Evolutionary conservation across 2,888 invertebrate genomes (phyloP), one percentile per base, ranked within the genome.

Genomic region (Macrophya annulata): DNA sequence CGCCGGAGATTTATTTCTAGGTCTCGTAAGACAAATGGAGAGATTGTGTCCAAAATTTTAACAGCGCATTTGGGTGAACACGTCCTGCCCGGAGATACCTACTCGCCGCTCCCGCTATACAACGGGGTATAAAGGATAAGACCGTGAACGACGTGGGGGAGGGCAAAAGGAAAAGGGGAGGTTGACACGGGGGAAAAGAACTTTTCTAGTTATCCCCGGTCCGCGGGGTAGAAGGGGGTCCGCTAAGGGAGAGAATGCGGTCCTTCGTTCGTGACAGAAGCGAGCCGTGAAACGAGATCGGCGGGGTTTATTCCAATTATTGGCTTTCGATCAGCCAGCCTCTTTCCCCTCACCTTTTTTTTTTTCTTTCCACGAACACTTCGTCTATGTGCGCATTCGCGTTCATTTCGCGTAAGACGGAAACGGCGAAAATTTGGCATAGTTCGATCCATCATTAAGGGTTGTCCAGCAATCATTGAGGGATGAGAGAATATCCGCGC

Each of bases 31-130:
- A 96, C 96, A 96, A 96, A 96, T 96, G 96, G 96, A 95, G 94
- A 96, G 96, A 96, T 96, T 96, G 96, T 96, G 96, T 96, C 96
- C 95, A 96, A 96, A 96, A 96, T 96, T 96, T 96, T 96, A 96
- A 96, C 95, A 95, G 96, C 96, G 95, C 96, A 96, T 96, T 96
- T 95, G 95, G 92, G 91, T 91, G 93, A 92, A 91, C 92, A 91
- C 93, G 92, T 92, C 91, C 88, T 88, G 87, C 88, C 94, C 93
- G 91, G 89, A 90, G 90, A 92, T 94, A 94, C 55, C 55, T 55
- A 55, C 94, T 93, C 94, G 94, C 94, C 94, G 93, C 93, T 68
- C 68, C 86, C 87, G 87, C 87, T 87, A 71, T 83, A 88, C 88
- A 88, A 88, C 89, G 88, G 87, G 85, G 88, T 86, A 87, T 87